Conservation (phyloP, 2,888 invertebrate species). For the Cosmia trapezina region DNA sequence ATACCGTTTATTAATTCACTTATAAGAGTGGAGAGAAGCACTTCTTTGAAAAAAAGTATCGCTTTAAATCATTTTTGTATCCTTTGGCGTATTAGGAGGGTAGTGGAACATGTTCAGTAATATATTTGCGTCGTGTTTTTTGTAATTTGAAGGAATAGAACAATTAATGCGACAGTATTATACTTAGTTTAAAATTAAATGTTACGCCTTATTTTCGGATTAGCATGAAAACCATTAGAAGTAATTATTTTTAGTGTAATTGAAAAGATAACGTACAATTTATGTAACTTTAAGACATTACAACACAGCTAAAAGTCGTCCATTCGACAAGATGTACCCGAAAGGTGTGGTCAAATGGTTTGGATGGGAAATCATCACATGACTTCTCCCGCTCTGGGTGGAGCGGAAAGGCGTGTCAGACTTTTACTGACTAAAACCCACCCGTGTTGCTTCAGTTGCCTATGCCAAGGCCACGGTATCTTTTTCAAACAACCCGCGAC, state of each 20-base stretch:
- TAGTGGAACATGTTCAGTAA: not conserved
- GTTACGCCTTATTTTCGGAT: not conserved
- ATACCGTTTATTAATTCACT: slow-evolving; percentile 29
- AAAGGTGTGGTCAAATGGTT: not conserved
- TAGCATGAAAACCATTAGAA: slow-evolving; percentile 11
- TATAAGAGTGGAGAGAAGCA: not conserved
- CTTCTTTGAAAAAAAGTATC: not conserved
- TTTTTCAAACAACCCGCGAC: too few species aligned
- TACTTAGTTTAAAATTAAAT: slow-evolving; percentile 1
- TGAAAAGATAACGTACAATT: slow-evolving; percentile 7
- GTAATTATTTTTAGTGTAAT: slow-evolving; percentile 6
- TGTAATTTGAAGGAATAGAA: not conserved
- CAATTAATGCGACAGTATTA: not conserved
- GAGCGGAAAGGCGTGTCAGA: too few species aligned
- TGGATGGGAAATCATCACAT: too few species aligned
- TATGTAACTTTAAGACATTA: not conserved
- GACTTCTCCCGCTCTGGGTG: too few species aligned
- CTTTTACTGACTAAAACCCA: too few species aligned
- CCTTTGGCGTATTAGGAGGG: slow-evolving; percentile 1
- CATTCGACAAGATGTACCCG: not conserved
- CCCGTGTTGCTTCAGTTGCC: too few species aligned
- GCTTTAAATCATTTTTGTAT: not conserved
- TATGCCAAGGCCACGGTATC: too few species aligned
- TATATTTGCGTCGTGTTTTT: not conserved
- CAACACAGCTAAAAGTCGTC: not conserved